Evolutionary conservation across 2,113 vertebrate species (phyloP).

Genomic region (Serinus canaria): DNA sequence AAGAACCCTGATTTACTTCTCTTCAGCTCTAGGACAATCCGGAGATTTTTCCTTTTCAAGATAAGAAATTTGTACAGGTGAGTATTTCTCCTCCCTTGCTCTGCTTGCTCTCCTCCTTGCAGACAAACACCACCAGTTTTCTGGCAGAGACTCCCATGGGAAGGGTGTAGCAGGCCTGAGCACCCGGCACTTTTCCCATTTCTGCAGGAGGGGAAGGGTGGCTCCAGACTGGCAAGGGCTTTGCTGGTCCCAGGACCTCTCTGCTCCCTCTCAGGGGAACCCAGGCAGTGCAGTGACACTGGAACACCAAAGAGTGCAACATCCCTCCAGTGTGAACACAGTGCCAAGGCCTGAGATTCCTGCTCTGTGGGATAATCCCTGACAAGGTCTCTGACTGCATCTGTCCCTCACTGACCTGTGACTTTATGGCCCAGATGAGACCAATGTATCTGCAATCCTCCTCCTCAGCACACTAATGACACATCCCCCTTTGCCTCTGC

Average conservation of each 20-base stretch:
- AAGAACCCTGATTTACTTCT: background rate
- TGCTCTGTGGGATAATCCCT: background rate
- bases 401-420: background rate
- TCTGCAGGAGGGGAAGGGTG: background rate
- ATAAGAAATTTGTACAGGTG: background rate
- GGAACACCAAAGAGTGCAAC: background rate
- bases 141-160: background rate
- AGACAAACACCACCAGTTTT: background rate
- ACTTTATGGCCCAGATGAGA: background rate
- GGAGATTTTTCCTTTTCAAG: background rate
- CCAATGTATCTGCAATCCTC: background rate
- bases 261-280: background rate
- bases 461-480: background rate
- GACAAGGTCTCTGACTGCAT: background rate
- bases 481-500: background rate
- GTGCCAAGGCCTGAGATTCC: background rate
- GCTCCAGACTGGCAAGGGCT: background rate
- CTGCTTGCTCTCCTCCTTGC: rapidly evolving
- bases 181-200: background rate
- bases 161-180: background rate
- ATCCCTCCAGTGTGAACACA: background rate
- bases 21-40: background rate
- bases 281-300: background rate
- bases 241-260: background rate
- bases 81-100: background rate